These are phyloP conservation scores for Allobates femoralis DNA, from an alignment of 2,797 vertebrate species.

Conservation along the genomic window DNA sequence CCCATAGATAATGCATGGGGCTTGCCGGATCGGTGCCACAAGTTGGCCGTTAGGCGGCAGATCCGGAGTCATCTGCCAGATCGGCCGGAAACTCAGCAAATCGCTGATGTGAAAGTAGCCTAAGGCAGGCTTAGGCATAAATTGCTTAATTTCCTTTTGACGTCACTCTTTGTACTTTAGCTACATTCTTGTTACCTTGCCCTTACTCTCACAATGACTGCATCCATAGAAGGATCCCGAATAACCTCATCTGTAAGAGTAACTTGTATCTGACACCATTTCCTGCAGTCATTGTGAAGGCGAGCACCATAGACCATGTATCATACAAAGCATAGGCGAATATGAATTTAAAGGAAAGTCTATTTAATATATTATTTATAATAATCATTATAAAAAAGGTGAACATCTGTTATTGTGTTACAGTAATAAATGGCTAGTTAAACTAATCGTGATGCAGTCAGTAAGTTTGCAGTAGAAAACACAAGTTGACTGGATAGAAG, in stretches of 20 bases:
- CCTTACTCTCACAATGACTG: not conserved
- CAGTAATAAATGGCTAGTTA: not conserved
- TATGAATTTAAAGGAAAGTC: not conserved
- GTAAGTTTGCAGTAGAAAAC: slow-evolving; percentile 25
- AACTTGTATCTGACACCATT: not conserved
- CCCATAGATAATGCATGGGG: no score
- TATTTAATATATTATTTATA: not conserved
- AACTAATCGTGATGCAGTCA: slow-evolving; percentile 10
- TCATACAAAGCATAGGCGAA: not conserved
- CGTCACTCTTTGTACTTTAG: not conserved
- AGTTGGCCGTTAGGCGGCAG: no score
- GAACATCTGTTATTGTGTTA: not conserved
- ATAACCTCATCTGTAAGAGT: not conserved
- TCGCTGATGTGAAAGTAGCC: no score
- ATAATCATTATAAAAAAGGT: not conserved
- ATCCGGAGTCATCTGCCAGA: no score
- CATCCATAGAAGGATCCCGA: not conserved
- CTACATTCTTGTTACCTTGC: not conserved
- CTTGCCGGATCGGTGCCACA: no score
- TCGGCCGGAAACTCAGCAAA: no score
- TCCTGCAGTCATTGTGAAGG: not conserved
- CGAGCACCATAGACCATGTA: not conserved
- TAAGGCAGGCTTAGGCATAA: not conserved
- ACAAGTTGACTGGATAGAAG: slow-evolving; percentile 7
- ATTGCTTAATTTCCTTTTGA: not conserved